Percentiles rank a stretch among this genome's conserved stretches.
Conservation (phyloP, 2,113 vertebrate species). For the Stegostoma tigrinum region DNA sequence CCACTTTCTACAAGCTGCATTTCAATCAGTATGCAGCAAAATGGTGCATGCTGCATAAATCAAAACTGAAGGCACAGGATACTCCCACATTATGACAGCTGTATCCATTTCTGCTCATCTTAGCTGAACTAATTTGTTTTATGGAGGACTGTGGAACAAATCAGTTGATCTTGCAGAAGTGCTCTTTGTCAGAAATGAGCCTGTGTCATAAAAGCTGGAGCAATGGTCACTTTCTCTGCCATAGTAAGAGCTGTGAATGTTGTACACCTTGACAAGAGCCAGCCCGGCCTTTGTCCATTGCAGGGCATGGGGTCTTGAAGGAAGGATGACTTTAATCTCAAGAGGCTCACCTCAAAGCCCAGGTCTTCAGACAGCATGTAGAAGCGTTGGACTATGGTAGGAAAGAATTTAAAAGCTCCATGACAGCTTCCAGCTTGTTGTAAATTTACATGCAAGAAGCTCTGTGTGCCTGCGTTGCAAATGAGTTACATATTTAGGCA, state of each 20-base stretch:
- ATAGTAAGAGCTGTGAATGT: not conserved
- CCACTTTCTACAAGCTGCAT: not conserved
- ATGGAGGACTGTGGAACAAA: not conserved
- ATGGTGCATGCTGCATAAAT: not conserved
- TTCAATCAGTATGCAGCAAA: not conserved
- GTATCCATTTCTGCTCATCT: not conserved
- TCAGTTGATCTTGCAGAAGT: not conserved
- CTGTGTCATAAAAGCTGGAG: not conserved
- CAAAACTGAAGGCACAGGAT: not conserved
- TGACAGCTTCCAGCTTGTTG: not conserved
- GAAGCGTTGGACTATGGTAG: not conserved
- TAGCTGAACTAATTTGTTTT: not conserved
- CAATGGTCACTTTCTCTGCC: not conserved
- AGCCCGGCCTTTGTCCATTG: not conserved
- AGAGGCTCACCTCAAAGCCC: not conserved
- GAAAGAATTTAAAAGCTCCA: not conserved
- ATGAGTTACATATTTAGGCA: not conserved
- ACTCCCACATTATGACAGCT: not conserved
- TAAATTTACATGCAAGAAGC: not conserved
- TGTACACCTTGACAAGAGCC: not conserved
- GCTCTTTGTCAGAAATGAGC: not conserved
- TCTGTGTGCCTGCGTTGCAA: not conserved
- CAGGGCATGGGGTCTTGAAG: not conserved
- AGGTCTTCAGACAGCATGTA: not conserved
- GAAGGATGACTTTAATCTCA: not conserved